Base-by-base conservation (phyloP, 2,888 invertebrate species). In the Lithosia quadra region DNA sequence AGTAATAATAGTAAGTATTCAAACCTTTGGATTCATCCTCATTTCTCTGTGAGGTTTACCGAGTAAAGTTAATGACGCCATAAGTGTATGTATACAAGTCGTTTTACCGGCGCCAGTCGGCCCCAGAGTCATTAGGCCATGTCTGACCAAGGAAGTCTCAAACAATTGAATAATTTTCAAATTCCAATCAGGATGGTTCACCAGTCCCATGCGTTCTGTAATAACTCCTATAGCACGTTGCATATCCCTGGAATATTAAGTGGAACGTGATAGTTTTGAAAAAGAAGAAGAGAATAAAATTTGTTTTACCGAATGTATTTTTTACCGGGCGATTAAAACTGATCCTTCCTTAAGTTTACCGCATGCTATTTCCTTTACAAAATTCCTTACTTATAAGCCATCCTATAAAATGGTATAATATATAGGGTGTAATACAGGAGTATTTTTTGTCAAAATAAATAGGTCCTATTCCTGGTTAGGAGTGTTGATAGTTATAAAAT, bases 41-140 rank as follows among this genome's bases (percentile, higher is more conserved):
- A 97, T 96, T 95, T 98, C 98, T 81, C 93, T 97, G 86, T 98
- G 98, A 0, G 97, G 97, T 65, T 91, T 92, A 0, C 98, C 98
- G 86, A 96, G 95, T 87, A 97, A 97, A 0, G 98, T 97, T 84
- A 98, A 95, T 0, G 98, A 96, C 78, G 95, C 96, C 96, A 98
- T 97, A 64, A 98, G 92, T 0, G 97, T 96, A 85, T 96, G 96
- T 81, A 98, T 98, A 79, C 98, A 98, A 67, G 96, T 96, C 0
- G 98, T 97, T 91, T 98, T 98, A 13, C 98, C 98, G 0, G 98
- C 97, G 21, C 98, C 98, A 13, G 98, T 98, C 0, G 98, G 98
- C 0, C 98, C 98, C 95, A 98, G 96, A 1, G 98, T 96, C 98
- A 98, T 98, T 79, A 98, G 93, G 2, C 98, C 98, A 87, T 98